Conservation (phyloP, 2,113 vertebrate species). For the Camelus dromedarius region DNA sequence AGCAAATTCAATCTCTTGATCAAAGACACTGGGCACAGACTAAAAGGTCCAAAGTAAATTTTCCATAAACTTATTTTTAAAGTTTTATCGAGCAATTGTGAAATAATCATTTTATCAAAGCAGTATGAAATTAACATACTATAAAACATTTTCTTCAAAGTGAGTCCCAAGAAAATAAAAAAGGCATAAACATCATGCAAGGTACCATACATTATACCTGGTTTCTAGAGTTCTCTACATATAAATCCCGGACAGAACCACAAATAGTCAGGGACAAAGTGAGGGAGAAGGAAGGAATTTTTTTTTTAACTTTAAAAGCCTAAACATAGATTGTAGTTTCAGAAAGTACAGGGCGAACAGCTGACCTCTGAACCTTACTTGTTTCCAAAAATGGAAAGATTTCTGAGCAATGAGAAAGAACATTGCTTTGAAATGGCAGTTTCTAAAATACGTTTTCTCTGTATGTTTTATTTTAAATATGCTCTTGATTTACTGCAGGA, state of each 20-base stretch:
- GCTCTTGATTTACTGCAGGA: not conserved
- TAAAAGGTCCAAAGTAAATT: constrained; percentile 26
- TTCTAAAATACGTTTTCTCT: not conserved
- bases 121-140: not conserved
- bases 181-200: not conserved
- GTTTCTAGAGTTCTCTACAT: not conserved
- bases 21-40: not conserved
- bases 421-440: not conserved
- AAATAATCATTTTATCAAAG: not conserved
- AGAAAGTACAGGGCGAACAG: constrained; percentile 29
- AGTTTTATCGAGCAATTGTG: not conserved
- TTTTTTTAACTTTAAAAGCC: not conserved
- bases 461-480: not conserved
- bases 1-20: constrained; percentile 6
- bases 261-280: not conserved
- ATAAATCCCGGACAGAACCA: not conserved
- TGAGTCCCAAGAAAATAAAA: not conserved
- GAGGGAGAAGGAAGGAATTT: not conserved
- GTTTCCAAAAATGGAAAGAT: constrained; percentile 4
- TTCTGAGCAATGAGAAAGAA: not conserved
- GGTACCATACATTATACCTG: not conserved
- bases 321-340: not conserved
- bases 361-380: not conserved
- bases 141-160: constrained; percentile 33
- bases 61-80: constrained; percentile 26